Conservation (phyloP, 2,113 vertebrate species). For the Morone saxatilis region DNA sequence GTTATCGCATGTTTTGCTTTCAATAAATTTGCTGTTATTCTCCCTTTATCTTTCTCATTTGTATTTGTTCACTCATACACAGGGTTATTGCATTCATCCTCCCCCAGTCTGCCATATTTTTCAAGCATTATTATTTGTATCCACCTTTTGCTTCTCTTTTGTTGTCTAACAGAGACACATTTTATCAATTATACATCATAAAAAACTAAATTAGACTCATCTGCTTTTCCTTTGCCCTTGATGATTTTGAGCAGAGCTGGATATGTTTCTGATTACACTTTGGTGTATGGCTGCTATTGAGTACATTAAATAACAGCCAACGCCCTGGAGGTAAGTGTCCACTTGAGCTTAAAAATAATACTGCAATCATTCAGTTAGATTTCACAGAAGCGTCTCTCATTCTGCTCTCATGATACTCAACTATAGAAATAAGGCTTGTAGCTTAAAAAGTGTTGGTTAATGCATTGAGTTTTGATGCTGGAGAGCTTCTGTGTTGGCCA, state of each 20-base stretch:
- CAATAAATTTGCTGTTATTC: neutral
- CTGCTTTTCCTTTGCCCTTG: neutral
- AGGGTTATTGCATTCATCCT: neutral
- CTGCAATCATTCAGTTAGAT: neutral
- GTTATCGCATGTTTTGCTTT: no score
- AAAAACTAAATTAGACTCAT: conserved; percentile 43
- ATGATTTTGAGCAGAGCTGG: neutral
- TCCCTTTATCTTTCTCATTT: neutral
- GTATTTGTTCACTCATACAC: neutral
- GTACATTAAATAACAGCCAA: neutral
- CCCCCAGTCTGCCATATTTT: conserved; percentile 8
- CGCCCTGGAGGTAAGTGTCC: neutral
- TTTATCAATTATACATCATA: conserved; percentile 33
- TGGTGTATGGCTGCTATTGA: neutral
- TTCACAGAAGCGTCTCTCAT: neutral
- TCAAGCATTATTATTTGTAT: neutral
- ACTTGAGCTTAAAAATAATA: conserved; percentile 16
- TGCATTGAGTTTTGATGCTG: conserved; percentile 4
- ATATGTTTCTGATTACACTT: conserved; percentile 4
- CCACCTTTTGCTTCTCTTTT: conserved; percentile 7
- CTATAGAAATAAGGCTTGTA: neutral
- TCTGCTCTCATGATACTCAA: neutral
- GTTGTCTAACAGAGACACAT: neutral
- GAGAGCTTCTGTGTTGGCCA: neutral
- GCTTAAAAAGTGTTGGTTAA: neutral